Percentiles rank a stretch among this genome's conserved stretches.
phyloP scores from a whole-genome alignment of 2,888 invertebrate genomes.

The Mimas tiliae region DNA sequence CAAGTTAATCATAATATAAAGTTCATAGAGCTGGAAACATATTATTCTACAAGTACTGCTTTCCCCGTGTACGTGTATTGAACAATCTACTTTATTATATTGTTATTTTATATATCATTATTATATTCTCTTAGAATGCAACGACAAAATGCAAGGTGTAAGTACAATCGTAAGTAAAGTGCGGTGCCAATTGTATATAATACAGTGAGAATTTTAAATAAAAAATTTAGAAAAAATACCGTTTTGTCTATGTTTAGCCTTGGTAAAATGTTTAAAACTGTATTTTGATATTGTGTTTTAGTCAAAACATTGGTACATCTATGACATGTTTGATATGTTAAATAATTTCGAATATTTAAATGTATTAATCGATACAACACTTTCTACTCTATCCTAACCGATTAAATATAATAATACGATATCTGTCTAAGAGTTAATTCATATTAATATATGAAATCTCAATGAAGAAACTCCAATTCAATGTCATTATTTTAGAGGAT shows the following conservation, averaged over 20 bases:
- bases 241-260: slow-evolving; percentile 16
- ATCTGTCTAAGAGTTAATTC: background rate
- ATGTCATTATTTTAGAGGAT: background rate
- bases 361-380: slow-evolving; percentile 15
- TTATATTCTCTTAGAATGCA: slow-evolving; percentile 47
- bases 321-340: slow-evolving; percentile 22
- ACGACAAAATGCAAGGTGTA: slow-evolving; percentile 71
- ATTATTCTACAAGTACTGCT: slow-evolving; percentile 54
- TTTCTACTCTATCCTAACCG: slow-evolving; percentile 4
- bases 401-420: background rate
- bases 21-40: background rate
- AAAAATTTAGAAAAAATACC: slow-evolving; percentile 51
- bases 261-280: slow-evolving; percentile 2
- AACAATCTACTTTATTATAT: slow-evolving; percentile 72
- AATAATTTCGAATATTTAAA: slow-evolving; percentile 16
- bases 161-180: slow-evolving; percentile 70
- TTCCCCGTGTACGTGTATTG: slow-evolving; percentile 64
- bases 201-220: slow-evolving; percentile 56
- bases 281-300: slow-evolving; percentile 15
- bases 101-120: slow-evolving; percentile 49
- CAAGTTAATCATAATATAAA: background rate
- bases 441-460: background rate
- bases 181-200: slow-evolving; percentile 71
- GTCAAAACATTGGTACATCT: slow-evolving; percentile 13
- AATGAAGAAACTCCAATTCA: slow-evolving; percentile 4